phyloP scores from a whole-genome alignment of 2,113 vertebrate genomes.

The Melanerpes aurifrons region DNA sequence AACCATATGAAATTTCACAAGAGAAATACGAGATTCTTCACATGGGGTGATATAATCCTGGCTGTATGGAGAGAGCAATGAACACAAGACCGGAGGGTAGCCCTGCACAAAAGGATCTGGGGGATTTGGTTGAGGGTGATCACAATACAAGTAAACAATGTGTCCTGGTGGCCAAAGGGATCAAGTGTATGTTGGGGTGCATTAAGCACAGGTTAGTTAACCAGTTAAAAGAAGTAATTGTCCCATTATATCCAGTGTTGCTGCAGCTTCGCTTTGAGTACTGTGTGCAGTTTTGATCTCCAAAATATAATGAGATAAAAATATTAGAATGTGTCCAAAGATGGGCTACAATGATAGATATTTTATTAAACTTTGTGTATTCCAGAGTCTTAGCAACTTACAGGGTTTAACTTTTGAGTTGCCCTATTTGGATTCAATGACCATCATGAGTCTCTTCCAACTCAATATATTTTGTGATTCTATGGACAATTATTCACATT shows the following conservation, averaged over 20 bases:
- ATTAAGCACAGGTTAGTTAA: background rate
- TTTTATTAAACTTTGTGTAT: background rate
- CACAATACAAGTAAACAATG: background rate
- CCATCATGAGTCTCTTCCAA: rapidly evolving
- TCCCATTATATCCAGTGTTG: background rate
- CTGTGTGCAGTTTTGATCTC: background rate
- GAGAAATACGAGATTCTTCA: background rate
- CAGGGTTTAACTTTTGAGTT: background rate
- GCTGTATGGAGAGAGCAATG: background rate
- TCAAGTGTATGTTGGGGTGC: rapidly evolving
- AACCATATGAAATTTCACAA: background rate
- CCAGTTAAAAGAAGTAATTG: background rate
- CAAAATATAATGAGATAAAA: background rate
- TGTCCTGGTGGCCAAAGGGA: background rate
- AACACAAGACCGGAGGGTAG: background rate
- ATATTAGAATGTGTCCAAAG: background rate
- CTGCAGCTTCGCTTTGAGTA: background rate
- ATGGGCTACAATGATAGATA: background rate
- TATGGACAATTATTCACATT: background rate
- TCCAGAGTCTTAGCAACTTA: background rate
- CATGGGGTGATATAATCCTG: background rate
- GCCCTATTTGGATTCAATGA: too few species aligned
- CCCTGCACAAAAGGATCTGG: background rate
- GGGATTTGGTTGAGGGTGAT: rapidly evolving
- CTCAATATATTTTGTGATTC: background rate